These are phyloP conservation scores for Xenopus tropicalis DNA, from an alignment of 2,113 vertebrate species.

Conservation along the genomic window UCB_Xtro_10.0 CM004445.2:12583501-12584000, in stretches of 20 bases:
- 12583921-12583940: too few species aligned
- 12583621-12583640: slow-evolving; percentile 12
- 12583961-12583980: too few species aligned
- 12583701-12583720: slow-evolving; percentile 10
- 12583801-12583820: not conserved
- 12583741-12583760: not conserved
- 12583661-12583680: not conserved
- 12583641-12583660: slow-evolving; percentile 14
- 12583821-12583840: too few species aligned
- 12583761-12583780: slow-evolving; percentile 3
- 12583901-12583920: too few species aligned
- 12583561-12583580: not conserved
- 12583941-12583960: too few species aligned
- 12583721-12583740: slow-evolving; percentile 1
- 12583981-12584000: too few species aligned
- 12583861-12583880: too few species aligned
- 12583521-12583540: not conserved
- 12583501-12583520: not conserved
- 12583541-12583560: not conserved
- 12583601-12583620: slow-evolving; percentile 13
- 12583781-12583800: not conserved
- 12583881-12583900: too few species aligned
- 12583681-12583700: slow-evolving; percentile 28
- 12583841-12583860: too few species aligned
- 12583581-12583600: not conserved